Percentiles rank a stretch among this genome's conserved stretches.
phyloP scores from a whole-genome alignment of 2,113 vertebrate genomes.

The Mustela nigripes region DNA sequence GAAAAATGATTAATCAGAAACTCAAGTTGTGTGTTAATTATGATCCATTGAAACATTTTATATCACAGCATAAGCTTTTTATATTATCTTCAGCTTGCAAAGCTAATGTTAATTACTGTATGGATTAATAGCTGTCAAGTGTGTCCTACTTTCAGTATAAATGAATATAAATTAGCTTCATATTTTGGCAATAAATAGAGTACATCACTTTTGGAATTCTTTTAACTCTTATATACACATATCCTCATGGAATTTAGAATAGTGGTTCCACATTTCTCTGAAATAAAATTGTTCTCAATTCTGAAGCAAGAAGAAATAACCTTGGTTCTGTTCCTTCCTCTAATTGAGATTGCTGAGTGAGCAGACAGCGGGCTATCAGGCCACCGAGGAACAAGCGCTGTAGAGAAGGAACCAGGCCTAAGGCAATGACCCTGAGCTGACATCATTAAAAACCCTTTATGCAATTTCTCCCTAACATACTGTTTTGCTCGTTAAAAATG shows the following conservation, averaged over 20 bases:
- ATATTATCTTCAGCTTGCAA: conserved; percentile 82
- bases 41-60: conserved; percentile 71
- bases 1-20: conserved; percentile 82
- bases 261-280: conserved; percentile 43
- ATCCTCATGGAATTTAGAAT: not conserved
- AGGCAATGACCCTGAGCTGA: conserved; percentile 65
- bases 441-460: conserved; percentile 46
- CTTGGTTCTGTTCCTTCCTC: conserved; percentile 53
- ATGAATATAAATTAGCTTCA: conserved; percentile 82
- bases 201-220: conserved; percentile 54
- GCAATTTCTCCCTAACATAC: conserved; percentile 25
- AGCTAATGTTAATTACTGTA: conserved; percentile 82
- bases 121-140: conserved; percentile 82
- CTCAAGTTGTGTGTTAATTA: conserved; percentile 79
- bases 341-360: conserved; percentile 56
- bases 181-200: conserved; percentile 81
- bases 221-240: conserved; percentile 64
- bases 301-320: conserved; percentile 58
- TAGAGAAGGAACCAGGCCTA: not conserved
- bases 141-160: conserved; percentile 77
- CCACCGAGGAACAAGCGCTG: not conserved
- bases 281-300: conserved; percentile 50
- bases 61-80: conserved; percentile 82
- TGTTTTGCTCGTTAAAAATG: conserved; percentile 61
- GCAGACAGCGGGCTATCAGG: not conserved